Evolutionary conservation across 2,113 vertebrate genomes (phyloP), one percentile per base, ranked within the genome.

Genomic region (Microtus richardsoni): DNA sequence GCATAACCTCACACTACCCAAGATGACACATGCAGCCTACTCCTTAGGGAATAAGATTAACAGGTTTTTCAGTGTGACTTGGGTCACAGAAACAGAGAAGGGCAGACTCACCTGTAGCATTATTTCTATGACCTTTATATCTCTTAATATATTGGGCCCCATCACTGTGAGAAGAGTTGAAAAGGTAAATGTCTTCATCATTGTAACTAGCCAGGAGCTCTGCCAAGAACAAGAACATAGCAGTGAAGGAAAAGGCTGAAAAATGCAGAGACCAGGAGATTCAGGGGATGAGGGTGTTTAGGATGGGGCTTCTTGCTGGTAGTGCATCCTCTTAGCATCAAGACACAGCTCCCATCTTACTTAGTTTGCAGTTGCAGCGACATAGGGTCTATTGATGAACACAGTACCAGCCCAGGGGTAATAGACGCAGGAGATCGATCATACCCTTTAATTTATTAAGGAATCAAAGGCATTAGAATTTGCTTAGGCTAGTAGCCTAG

Each of bases 121-220:
- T 99, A 90, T 99, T 99, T 95, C 99, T 99, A 86, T 99, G 99
- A 58, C 99, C 99, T 96, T 99, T 99, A 90, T 99, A 99, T 97
- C 99, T 98, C 97, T 99, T 99, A 96, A 98, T 58, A 93, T 99
- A 99, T 96, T 99, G 99, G 0, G 99, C 99, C 0, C 99, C 99
- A 2, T 99, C 99, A 14, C 99, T 99, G 98, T 99, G 99, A 91
- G 98, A 99, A 4, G 99, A 98, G 98, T 99, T 99, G 98, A 99
- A 99, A 95, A 99, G 98, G 97, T 99, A 99, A 98, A 99, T 99
- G 98, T 99, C 99, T 89, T 99, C 99, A 0, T 99, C 99, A 0
- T 99, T 99, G 98, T 99, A 99, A 97, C 99, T 99, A 96, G 99
- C 98, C 97, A 99, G 98, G 91, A 99, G 99, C 97, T 99, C 99